Percentiles rank a stretch among this genome's conserved stretches.
Conservation (phyloP, 2,888 invertebrate species). For the Zeuzera pyrina region DNA sequence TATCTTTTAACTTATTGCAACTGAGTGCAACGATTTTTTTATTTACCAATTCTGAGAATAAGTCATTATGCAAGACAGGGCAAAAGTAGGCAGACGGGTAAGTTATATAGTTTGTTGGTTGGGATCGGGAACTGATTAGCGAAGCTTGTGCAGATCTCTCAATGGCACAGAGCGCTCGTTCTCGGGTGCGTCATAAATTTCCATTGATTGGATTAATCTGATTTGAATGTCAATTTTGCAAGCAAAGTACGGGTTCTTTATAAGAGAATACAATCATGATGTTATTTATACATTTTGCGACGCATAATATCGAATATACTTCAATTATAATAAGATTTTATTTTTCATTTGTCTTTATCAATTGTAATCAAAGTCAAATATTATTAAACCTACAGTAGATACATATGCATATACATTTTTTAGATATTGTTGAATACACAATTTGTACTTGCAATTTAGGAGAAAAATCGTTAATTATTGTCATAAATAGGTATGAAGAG, state of each 20-base stretch:
- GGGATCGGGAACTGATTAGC: slow-evolving; percentile 63
- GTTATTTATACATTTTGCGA: slow-evolving; percentile 44
- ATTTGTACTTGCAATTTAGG: no score
- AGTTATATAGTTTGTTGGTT: slow-evolving; percentile 35
- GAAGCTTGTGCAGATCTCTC: slow-evolving; percentile 47
- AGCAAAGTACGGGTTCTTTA: slow-evolving; percentile 50
- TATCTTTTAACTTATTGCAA: not conserved
- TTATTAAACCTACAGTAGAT: no score
- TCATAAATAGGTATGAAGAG: no score
- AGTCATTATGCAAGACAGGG: no score
- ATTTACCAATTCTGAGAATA: no score
- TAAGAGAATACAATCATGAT: slow-evolving; percentile 58
- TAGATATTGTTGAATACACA: no score
- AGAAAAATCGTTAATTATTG: no score
- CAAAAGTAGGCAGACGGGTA: slow-evolving; percentile 20
- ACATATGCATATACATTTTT: no score
- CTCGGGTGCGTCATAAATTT: slow-evolving; percentile 71
- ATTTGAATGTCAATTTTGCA: slow-evolving; percentile 71
- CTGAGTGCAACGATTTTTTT: no score
- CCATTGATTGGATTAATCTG: slow-evolving; percentile 74
- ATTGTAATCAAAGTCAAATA: no score
- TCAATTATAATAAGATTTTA: slow-evolving; percentile 19
- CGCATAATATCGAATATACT: slow-evolving; percentile 54
- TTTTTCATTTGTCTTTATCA: no score
- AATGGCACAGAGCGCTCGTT: slow-evolving; percentile 49